Evolutionary conservation across 2,113 vertebrate species (phyloP).

Genomic region (Xiphophorus couchianus): DNA sequence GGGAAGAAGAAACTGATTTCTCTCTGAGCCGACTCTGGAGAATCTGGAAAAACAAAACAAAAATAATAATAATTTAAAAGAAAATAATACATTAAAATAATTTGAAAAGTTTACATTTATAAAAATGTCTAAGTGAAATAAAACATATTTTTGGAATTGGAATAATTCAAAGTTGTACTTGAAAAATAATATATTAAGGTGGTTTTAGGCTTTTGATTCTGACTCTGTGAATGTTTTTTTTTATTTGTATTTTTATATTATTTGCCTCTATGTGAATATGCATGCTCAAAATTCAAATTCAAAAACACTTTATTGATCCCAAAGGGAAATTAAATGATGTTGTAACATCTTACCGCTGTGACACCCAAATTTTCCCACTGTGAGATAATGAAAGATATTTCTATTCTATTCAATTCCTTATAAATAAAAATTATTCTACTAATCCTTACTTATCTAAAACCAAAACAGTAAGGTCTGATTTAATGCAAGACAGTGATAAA

Average conservation of each 20-base stretch:
- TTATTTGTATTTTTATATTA: no score
- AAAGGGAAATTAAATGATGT: no score
- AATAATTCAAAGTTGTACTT: not conserved
- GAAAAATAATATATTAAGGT: not conserved
- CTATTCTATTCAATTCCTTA: not conserved
- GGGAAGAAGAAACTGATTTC: conserved; percentile 94
- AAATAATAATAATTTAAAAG: no score
- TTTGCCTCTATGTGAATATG: no score
- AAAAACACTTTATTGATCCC: no score
- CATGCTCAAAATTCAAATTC: no score
- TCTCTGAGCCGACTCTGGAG: conserved; percentile 84
- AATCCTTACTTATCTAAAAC: not conserved
- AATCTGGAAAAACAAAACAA: conserved; percentile 80
- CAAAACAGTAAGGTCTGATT: not conserved
- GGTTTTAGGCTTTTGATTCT: not conserved
- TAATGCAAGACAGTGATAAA: not conserved
- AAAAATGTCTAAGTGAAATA: not conserved
- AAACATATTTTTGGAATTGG: not conserved
- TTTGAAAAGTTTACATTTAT: no score
- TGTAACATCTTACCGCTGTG: no score
- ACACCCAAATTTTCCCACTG: no score
- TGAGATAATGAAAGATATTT: no score
- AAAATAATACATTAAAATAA: no score
- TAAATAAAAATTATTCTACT: not conserved
- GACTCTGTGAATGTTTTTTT: no score